Conservation (phyloP, 2,888 invertebrate genomes). For the Caenorhabditis becei region DNA sequence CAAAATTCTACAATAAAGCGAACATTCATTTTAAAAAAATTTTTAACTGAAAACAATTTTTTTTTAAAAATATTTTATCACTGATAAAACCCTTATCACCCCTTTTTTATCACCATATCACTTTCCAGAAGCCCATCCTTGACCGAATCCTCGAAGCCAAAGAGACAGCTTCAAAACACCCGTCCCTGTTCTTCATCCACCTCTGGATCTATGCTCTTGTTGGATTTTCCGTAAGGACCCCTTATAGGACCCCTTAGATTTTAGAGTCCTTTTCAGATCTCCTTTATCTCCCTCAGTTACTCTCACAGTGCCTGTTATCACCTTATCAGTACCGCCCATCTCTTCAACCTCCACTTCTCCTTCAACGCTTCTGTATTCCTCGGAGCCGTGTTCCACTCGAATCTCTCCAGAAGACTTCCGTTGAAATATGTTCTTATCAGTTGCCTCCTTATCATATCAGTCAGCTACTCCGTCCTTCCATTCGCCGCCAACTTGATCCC, state of each 20-base stretch:
- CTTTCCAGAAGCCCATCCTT: slow-evolving; percentile 53
- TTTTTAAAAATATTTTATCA: too few species aligned
- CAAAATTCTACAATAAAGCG: too few species aligned
- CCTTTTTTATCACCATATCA: too few species aligned
- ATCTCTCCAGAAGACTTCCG: slow-evolving; percentile 44
- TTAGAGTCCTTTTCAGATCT: slow-evolving; percentile 47
- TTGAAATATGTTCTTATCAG: slow-evolving; percentile 39
- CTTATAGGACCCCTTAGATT: too few species aligned
- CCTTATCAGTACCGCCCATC: slow-evolving; percentile 42
- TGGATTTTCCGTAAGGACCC: slow-evolving; percentile 55
- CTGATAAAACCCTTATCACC: too few species aligned
- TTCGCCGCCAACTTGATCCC: slow-evolving; percentile 23
- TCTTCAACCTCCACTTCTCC: slow-evolving; percentile 65
- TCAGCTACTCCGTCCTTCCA: slow-evolving; percentile 24
- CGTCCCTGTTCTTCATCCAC: slow-evolving; percentile 43
- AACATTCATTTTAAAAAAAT: too few species aligned
- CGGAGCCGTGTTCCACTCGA: slow-evolving; percentile 60
- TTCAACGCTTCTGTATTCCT: slow-evolving; percentile 64
- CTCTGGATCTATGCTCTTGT: slow-evolving; percentile 48
- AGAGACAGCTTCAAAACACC: slow-evolving; percentile 30
- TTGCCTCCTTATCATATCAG: slow-evolving; percentile 22
- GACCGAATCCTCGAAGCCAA: slow-evolving; percentile 53
- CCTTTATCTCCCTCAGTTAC: slow-evolving; percentile 60
- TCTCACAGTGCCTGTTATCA: slow-evolving; percentile 61
- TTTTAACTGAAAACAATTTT: too few species aligned